Percentiles rank a stretch among this genome's conserved stretches.
phyloP scores from a whole-genome alignment of 1,140 invertebrate genomes.

The Periplaneta americana region DNA sequence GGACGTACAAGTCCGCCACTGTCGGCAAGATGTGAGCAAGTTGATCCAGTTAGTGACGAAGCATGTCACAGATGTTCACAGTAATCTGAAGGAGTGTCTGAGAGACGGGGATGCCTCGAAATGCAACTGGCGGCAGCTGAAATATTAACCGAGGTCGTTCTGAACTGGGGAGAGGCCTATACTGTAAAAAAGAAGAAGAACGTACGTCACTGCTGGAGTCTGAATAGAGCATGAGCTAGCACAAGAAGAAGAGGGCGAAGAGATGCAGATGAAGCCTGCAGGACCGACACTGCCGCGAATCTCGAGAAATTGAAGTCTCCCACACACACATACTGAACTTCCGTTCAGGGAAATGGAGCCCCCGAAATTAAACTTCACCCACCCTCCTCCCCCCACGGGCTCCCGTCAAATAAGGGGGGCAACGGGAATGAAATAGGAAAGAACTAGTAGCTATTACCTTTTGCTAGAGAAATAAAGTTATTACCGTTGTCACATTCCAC shows the following conservation, averaged over 20 bases:
- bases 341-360: background rate
- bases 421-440: background rate
- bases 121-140: background rate
- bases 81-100: background rate
- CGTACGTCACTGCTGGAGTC: background rate
- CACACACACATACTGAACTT: background rate
- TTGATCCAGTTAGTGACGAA: background rate
- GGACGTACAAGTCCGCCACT: background rate
- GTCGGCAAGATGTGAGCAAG: background rate
- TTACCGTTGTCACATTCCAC: background rate
- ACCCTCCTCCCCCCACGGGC: background rate
- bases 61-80: constrained; percentile 1
- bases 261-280: background rate
- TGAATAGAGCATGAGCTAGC: background rate
- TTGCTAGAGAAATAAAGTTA: background rate
- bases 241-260: background rate
- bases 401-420: background rate
- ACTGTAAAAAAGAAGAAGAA: background rate
- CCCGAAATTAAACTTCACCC: background rate
- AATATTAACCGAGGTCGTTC: background rate
- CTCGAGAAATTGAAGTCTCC: background rate
- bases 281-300: background rate
- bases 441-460: background rate
- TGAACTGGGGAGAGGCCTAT: background rate
- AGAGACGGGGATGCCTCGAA: background rate